Base-by-base conservation (phyloP, 2,888 invertebrate species). In the Plagodis dolabraria region DNA sequence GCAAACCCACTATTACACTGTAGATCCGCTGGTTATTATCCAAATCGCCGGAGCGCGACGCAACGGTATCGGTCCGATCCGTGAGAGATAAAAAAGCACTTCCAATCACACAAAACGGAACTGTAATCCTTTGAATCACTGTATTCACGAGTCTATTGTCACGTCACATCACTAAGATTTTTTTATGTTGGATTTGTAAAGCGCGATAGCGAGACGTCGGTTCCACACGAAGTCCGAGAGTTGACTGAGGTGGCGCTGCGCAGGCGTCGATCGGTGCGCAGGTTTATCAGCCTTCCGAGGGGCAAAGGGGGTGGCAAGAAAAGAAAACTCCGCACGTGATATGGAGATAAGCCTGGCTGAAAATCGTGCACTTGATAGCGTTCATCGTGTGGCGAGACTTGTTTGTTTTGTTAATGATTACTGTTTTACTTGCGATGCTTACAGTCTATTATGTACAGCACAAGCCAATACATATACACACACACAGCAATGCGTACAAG, bases 261-360 rank as follows among this genome's bases (percentile, higher is more conserved):
- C 90, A 70, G 72, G 89, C 90, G 91, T 83, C 78, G 56, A 51
- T 59, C 74, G 49, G 42, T 33, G 53, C 76, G 75, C 79, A 61
- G 82, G 83, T 76, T 92, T 92, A 92, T 92, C 92, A 92, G 89
- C 84, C 85, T 89, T 86, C 80, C 77, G 73, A 77, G 86, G 86
- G 84, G 78, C 75, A 78, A 77, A 80, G 80, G 80, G 79, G 83
- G 83, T 77, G 79, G 74, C 64, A 56, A 57, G 57, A 75, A 83
- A 85, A 86, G 87, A 90, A 90, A 89, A 87, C 80, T 82, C 77
- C 71, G 80, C 89, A 87, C 88, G 85, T 90, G 89, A 92, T 86
- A 80, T 70, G 64, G 51, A 84, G 89, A 89, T 82, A 82, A 82
- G 77, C 72, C 61, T 63, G 65, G 62, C 73, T 75, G 69, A 80